These are phyloP conservation scores for Pollimyrus isidori DNA, from an alignment of 2,113 vertebrate species.

Conservation along the genomic window DNA sequence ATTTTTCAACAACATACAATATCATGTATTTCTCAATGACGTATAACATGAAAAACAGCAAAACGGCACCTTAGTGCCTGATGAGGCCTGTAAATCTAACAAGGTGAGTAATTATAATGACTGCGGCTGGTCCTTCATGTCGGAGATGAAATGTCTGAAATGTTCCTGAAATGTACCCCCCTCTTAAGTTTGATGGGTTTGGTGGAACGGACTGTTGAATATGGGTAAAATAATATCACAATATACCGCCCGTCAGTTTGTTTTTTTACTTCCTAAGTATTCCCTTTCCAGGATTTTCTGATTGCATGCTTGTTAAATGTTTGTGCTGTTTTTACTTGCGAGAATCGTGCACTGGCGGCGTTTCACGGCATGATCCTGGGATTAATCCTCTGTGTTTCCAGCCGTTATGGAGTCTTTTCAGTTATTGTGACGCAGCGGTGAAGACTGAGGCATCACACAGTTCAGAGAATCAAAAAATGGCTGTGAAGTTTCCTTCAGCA, in stretches of 20 bases:
- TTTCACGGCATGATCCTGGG: not conserved
- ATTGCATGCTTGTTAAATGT: too few species aligned
- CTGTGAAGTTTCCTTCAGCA: not conserved
- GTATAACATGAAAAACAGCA: not conserved
- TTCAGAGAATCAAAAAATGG: not conserved
- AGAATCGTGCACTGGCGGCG: too few species aligned
- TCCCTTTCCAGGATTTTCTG: too few species aligned
- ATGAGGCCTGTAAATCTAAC: too few species aligned
- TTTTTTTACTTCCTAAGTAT: not conserved
- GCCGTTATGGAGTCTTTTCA: not conserved
- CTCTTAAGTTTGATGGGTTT: not conserved
- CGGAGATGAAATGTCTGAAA: not conserved
- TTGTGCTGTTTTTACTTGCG: too few species aligned
- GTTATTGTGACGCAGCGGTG: not conserved
- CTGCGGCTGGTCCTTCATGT: not conserved
- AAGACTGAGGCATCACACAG: not conserved
- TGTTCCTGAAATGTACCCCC: not conserved
- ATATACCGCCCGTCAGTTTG: not conserved
- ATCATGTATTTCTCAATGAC: not conserved
- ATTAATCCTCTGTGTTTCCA: not conserved
- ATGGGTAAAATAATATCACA: not conserved
- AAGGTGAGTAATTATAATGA: too few species aligned
- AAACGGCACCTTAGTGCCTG: not conserved
- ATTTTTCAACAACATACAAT: not conserved
- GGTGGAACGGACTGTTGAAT: not conserved